Base-by-base conservation (phyloP, 2,888 invertebrate genomes). In the Synergus laeviventris region DNA sequence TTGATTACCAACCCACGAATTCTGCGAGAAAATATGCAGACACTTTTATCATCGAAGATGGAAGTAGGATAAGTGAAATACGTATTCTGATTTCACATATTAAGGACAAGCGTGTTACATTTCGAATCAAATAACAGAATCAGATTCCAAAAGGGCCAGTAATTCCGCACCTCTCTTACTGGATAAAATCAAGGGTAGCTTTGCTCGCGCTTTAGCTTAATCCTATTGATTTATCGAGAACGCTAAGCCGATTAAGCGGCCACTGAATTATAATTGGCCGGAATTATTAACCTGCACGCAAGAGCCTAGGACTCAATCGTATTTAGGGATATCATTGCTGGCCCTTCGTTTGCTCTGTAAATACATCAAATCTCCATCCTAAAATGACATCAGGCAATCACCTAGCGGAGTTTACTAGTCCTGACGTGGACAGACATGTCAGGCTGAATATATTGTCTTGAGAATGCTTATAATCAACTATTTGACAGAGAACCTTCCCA, bases 181-280 rank as follows among this genome's bases (percentile, higher is more conserved):
- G 62, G n/a, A 60, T 60, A 76, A 74, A 73, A 75, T 4, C 66
- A 78, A 45, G 77, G 81, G 70, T 81, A 77, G 78, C 79, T 81
- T 79, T 79, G 82, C 75, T 79, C 84, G 78, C 79, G 77, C 76
- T 81, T 54, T n/a, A 14, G 79, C 74, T 74, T 88, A 87, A 88
- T 86, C 85, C 86, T 78, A 78, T 84, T 81, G 86, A 86, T 88
- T 85, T 84, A 85, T 86, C 81, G 81, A 74, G 73, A 78, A 81
- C 75, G 81, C 81, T 85, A 86, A 88, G 85, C 88, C 84, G 86
- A 85, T 88, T 88, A 87, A 74, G 77, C 76, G 81, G 78, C 80
- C 82, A 81, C 76, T 79, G 81, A 81, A 82, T 88, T 85, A 86
- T 88, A 86, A 87, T 87, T 85, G 81, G 79, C 80, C 78, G 77